Evolutionary conservation across 2,797 vertebrate genomes (phyloP).

Genomic region (Smutsia gigantea): DNA sequence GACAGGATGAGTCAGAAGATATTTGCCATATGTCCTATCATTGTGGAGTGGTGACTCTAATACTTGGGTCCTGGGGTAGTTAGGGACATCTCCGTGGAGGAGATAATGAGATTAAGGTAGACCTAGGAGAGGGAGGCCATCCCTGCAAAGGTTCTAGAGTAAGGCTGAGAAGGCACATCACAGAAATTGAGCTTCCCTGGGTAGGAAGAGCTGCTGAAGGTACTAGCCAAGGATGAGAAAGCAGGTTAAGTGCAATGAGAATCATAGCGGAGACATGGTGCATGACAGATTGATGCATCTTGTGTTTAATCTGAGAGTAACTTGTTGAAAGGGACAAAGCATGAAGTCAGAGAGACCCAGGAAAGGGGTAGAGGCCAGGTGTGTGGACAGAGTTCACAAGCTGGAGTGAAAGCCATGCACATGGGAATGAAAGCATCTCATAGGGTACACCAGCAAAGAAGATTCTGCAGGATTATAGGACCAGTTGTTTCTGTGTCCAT

Average conservation of each 20-base stretch:
- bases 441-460: background rate
- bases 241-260: background rate
- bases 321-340: background rate
- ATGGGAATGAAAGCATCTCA: background rate
- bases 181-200: background rate
- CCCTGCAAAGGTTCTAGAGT: background rate
- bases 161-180: rapidly evolving
- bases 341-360: background rate
- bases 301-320: background rate
- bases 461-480: background rate
- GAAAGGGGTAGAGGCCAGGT: background rate
- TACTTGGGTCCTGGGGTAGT: background rate
- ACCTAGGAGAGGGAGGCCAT: background rate
- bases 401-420: background rate
- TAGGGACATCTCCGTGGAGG: background rate
- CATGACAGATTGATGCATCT: background rate
- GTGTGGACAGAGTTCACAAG: too few species aligned
- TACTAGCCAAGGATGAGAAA: background rate
- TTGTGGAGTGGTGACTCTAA: background rate
- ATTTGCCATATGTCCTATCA: background rate
- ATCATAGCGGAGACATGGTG: rapidly evolving
- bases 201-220: background rate
- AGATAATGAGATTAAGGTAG: background rate
- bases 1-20: background rate
- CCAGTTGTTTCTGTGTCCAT: background rate